Conservation (phyloP, 2,797 vertebrate species). For the Balearica regulorum region DNA sequence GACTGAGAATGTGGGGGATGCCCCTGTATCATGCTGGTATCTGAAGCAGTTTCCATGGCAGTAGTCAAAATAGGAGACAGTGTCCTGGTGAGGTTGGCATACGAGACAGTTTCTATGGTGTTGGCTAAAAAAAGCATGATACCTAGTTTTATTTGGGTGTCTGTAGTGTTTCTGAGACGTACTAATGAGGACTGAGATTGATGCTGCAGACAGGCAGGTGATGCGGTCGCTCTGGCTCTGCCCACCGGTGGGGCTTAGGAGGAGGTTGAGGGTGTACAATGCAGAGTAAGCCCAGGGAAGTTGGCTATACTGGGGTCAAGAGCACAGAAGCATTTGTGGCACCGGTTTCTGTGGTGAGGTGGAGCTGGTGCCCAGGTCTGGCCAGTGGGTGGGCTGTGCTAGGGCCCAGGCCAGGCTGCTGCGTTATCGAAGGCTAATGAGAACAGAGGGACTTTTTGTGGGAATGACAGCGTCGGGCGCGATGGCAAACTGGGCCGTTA, state of each 20-base stretch:
- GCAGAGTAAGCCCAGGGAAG: background rate
- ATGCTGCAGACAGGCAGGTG: background rate
- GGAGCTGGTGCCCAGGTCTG: background rate
- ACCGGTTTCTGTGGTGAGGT: background rate
- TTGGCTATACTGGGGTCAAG: background rate
- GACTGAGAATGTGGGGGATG: background rate
- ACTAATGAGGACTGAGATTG: background rate
- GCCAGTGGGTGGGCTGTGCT: rapidly evolving
- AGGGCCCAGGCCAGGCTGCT: background rate
- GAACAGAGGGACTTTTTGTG: background rate
- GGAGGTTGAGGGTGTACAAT: background rate
- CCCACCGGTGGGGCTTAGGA: rapidly evolving
- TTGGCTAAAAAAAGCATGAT: background rate
- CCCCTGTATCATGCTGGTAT: background rate
- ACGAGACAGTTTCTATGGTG: background rate
- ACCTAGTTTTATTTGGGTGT: background rate
- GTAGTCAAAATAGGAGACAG: slow-evolving; percentile 30
- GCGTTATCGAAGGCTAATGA: rapidly evolving
- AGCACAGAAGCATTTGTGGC: background rate
- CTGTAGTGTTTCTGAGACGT: background rate
- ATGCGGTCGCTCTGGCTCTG: rapidly evolving
- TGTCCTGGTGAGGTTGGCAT: background rate
- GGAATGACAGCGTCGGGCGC: background rate
- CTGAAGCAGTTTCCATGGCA: slow-evolving; percentile 33
- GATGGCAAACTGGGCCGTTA: no score